phyloP scores from a whole-genome alignment of 2,797 vertebrate genomes.

The Poeciliopsis infans region DNA sequence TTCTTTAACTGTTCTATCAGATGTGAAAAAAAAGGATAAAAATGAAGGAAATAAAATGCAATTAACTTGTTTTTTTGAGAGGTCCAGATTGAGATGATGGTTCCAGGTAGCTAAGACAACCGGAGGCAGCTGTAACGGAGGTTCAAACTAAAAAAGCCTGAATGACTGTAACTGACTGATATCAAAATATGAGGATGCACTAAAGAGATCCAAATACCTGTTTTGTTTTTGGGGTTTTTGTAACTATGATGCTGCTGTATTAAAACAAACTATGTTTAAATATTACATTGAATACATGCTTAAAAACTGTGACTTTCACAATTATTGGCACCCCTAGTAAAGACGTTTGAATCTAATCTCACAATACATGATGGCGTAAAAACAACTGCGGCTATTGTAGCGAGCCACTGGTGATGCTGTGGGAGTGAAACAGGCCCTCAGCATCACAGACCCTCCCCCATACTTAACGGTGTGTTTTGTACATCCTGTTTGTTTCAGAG shows the following conservation, averaged over 20 bases:
- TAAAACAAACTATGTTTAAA: not conserved
- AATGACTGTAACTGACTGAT: conserved; percentile 2
- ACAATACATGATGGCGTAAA: too few relatives aligned
- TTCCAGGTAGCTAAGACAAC: not conserved
- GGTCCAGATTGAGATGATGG: not conserved
- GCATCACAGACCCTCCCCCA: not conserved
- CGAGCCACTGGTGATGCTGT: not conserved
- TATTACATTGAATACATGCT: not conserved
- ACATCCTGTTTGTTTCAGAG: not conserved
- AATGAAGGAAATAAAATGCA: not conserved
- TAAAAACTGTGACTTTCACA: not conserved
- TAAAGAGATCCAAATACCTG: not conserved
- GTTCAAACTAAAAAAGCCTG: conserved; percentile 20
- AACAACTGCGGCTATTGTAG: too few relatives aligned
- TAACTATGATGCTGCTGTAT: not conserved
- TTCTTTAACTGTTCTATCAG: not conserved
- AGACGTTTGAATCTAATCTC: not conserved
- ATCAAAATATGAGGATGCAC: not conserved
- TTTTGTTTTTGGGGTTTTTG: not conserved
- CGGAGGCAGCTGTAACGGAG: conserved; percentile 19
- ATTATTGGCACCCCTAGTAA: not conserved
- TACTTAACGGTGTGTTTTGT: not conserved
- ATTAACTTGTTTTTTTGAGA: not conserved
- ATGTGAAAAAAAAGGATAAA: not conserved
- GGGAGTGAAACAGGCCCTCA: not conserved